Conservation (phyloP, 2,797 vertebrate species). For the Strix occidentalis region DNA sequence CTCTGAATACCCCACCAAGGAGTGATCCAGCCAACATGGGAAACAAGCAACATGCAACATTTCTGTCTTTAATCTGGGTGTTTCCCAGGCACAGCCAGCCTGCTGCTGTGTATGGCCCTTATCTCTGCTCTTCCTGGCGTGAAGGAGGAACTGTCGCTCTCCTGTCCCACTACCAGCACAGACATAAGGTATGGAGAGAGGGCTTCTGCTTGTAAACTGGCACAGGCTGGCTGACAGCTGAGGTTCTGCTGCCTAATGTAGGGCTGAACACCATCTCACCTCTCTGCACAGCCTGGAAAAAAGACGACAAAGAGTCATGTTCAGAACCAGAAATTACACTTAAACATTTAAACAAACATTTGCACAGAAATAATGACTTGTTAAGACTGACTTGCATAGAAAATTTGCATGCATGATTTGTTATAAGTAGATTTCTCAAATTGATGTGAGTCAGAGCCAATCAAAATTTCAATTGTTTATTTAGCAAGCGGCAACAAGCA, state of each 20-base stretch:
- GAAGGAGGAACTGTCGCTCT: background rate
- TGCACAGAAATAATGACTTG: background rate
- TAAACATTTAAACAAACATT: background rate
- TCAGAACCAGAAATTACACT: background rate
- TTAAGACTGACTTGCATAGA: background rate
- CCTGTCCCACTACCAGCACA: background rate
- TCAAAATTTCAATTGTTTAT: too few relatives aligned
- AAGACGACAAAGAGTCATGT: background rate
- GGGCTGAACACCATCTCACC: background rate
- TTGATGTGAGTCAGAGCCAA: too few relatives aligned
- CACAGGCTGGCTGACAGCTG: background rate
- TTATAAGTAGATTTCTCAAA: too few relatives aligned
- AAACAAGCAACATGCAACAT: background rate
- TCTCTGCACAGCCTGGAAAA: background rate
- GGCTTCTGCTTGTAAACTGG: background rate
- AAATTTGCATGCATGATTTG: background rate
- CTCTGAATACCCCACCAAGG: background rate
- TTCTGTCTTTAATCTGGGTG: background rate
- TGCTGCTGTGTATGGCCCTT: background rate
- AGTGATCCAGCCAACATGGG: fast-evolving
- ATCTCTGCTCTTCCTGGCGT: background rate
- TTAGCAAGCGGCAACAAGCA: too few relatives aligned
- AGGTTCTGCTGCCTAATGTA: background rate
- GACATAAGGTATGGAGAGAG: background rate
- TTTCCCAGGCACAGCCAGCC: background rate